A percentile compares a stretch with the other conserved stretches of the same genome.
These are phyloP conservation scores for Ophion slaviceki DNA, from an alignment of 2,888 invertebrate genomes.

Conservation along the genomic window DNA sequence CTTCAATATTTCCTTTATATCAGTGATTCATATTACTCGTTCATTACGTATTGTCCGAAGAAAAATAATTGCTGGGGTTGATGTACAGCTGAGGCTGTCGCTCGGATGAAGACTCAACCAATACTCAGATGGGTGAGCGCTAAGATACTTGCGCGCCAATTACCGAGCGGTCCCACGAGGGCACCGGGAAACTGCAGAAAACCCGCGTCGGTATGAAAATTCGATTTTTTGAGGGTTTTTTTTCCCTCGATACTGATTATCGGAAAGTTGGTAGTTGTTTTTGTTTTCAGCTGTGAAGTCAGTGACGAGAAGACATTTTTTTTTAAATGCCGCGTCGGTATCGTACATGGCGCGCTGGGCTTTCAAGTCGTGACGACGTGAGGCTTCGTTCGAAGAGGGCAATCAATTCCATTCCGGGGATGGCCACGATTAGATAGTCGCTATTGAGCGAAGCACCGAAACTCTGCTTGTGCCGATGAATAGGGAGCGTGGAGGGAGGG, in stretches of 20 bases:
- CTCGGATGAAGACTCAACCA: no score
- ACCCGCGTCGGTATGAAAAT: neutral
- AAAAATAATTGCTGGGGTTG: no score
- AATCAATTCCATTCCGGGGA: slow-evolving; percentile 47
- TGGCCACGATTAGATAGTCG: slow-evolving; percentile 62
- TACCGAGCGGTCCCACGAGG: neutral
- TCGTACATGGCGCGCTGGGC: neutral
- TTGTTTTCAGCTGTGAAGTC: no score
- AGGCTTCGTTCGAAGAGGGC: slow-evolving; percentile 18
- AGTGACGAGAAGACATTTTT: neutral
- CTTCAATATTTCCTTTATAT: neutral
- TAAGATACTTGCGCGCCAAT: no score
- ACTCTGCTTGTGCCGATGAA: slow-evolving; percentile 22
- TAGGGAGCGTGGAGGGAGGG: neutral
- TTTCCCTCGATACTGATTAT: no score
- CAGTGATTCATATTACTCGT: no score
- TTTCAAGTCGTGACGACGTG: slow-evolving; percentile 17
- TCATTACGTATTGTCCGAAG: no score
- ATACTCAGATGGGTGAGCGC: neutral
- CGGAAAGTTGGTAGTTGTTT: no score
- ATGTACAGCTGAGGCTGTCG: no score
- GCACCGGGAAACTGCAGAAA: neutral
- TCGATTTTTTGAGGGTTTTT: neutral
- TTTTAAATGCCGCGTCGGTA: neutral
- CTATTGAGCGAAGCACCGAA: slow-evolving; percentile 54